phyloP scores from a whole-genome alignment of 1,140 invertebrate species.

The Ceratoteleas bidentatus region DNA sequence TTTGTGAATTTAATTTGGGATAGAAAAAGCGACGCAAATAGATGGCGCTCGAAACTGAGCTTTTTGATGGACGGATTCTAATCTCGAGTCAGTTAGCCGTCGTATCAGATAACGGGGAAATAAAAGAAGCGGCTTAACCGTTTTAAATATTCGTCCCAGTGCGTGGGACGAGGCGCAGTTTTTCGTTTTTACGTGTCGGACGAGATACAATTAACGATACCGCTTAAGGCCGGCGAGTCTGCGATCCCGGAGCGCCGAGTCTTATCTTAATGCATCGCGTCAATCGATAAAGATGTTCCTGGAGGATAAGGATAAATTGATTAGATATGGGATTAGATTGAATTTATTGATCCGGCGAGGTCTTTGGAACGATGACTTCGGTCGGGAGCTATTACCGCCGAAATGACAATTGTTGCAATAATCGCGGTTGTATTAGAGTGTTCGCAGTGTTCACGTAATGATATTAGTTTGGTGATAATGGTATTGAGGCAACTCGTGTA shows the following conservation, averaged over 20 bases:
- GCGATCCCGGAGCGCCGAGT: slow-evolving; percentile 6
- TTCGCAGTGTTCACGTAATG: neutral
- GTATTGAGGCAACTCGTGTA: slow-evolving; percentile 11
- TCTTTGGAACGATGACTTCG: slow-evolving; percentile 11
- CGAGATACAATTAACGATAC: slow-evolving; percentile 45
- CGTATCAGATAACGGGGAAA: slow-evolving; percentile 9
- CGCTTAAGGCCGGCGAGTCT: slow-evolving; percentile 25
- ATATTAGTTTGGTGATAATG: slow-evolving; percentile 35
- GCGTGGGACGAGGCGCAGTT: neutral
- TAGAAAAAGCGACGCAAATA: too few species aligned
- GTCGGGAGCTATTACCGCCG: slow-evolving; percentile 9
- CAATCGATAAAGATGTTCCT: slow-evolving; percentile 45
- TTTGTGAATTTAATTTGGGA: too few species aligned
- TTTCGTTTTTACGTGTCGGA: slow-evolving; percentile 18
- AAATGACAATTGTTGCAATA: slow-evolving; percentile 41
- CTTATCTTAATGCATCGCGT: slow-evolving; percentile 41
- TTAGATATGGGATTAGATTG: slow-evolving; percentile 48
- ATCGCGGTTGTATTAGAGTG: slow-evolving; percentile 18
- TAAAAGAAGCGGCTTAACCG: neutral
- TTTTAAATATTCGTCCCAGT: neutral
- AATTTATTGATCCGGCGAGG: slow-evolving; percentile 33
- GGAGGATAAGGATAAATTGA: slow-evolving; percentile 41
- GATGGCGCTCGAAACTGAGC: neutral
- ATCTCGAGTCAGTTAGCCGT: slow-evolving; percentile 2
- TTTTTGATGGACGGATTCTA: neutral